These are phyloP conservation scores for Galagoides demidoff DNA, from an alignment of 2,797 vertebrate genomes.

Conservation along the genomic window DNA sequence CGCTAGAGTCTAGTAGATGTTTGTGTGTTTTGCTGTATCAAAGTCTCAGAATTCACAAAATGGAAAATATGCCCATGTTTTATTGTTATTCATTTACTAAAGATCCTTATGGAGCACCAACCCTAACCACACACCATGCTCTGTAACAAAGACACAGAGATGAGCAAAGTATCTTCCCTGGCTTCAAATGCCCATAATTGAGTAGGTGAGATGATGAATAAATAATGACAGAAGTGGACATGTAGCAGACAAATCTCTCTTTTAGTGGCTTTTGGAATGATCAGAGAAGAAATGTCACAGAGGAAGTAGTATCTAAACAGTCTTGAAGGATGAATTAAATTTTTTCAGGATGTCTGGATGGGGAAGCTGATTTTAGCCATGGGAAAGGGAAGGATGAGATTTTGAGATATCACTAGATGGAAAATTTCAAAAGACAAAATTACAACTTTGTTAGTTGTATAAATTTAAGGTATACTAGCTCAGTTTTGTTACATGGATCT, in stretches of 20 bases:
- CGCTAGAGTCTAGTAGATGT: neutral
- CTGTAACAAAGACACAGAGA: neutral
- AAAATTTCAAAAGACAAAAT: neutral
- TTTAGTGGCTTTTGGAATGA: neutral
- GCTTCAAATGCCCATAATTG: neutral
- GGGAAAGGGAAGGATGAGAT: neutral
- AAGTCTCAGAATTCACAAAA: neutral
- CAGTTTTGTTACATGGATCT: neutral
- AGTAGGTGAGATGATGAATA: neutral
- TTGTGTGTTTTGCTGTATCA: neutral
- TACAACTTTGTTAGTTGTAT: neutral
- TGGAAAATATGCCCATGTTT: neutral
- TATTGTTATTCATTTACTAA: neutral
- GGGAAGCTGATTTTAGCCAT: neutral
- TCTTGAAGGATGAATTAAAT: neutral
- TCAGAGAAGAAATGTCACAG: neutral
- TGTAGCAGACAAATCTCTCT: neutral
- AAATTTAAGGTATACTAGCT: neutral
- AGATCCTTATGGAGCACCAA: neutral
- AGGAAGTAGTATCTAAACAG: neutral
- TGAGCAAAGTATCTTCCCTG: neutral
- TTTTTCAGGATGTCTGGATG: neutral
- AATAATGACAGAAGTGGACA: neutral
- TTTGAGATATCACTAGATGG: neutral
- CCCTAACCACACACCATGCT: neutral